These are phyloP conservation scores for Alloscopus bannaensis DNA, from an alignment of 2,888 invertebrate genomes.

Conservation along the genomic window DNA sequence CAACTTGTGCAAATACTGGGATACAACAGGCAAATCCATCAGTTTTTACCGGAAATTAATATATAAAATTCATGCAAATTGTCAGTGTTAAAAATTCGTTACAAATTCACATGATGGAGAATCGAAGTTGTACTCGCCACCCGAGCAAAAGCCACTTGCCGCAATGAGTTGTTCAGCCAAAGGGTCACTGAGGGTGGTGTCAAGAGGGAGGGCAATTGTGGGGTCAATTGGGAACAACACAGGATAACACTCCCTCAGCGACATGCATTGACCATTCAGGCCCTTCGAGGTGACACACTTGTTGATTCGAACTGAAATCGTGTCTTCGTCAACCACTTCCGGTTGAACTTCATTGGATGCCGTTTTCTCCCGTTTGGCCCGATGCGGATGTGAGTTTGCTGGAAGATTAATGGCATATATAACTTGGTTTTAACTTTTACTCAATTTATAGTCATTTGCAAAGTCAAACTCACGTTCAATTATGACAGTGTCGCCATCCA, in stretches of 20 bases:
- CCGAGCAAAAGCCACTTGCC: slow-evolving; percentile 57
- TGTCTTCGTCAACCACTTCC: slow-evolving; percentile 39
- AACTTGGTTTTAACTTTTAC: no score
- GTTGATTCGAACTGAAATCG: slow-evolving; percentile 19
- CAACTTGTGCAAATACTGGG: slow-evolving; percentile 42
- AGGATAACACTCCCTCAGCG: slow-evolving; percentile 70
- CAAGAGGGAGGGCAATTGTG: neutral
- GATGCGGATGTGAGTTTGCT: no score
- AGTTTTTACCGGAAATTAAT: no score
- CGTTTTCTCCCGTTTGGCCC: slow-evolving; percentile 1
- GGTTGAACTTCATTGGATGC: neutral
- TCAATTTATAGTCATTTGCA: no score
- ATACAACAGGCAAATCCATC: slow-evolving; percentile 7
- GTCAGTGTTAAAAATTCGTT: no score
- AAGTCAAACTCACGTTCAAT: slow-evolving; percentile 48
- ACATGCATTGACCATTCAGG: slow-evolving; percentile 63
- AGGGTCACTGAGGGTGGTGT: slow-evolving; percentile 52
- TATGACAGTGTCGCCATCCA: slow-evolving; percentile 39
- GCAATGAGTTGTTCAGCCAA: slow-evolving; percentile 59
- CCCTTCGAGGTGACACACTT: slow-evolving; percentile 59
- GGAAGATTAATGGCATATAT: no score
- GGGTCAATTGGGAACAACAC: slow-evolving; percentile 60
- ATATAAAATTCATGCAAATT: no score
- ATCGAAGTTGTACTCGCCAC: slow-evolving; percentile 12
- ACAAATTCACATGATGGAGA: slow-evolving; percentile 10